Evolutionary conservation across 1,140 invertebrate genomes (phyloP).

Genomic region (Bombus breviceps): DNA sequence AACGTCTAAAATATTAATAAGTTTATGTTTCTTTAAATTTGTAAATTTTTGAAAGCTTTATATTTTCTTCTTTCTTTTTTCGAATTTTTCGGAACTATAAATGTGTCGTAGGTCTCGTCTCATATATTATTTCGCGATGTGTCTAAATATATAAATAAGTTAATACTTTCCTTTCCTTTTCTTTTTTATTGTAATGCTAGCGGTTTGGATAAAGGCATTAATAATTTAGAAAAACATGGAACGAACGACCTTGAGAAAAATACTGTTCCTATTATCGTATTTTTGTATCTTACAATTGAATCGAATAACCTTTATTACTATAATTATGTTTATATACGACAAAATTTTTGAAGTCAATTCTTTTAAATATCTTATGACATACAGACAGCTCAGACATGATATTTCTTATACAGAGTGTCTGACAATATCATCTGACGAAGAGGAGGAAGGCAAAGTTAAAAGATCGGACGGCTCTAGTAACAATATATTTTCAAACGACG

Average conservation of each 20-base stretch:
- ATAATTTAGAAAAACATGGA: background rate
- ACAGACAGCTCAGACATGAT: background rate
- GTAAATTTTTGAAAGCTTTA: background rate
- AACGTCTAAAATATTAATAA: background rate
- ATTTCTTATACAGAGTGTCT: conserved; percentile 74
- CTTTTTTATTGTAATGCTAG: background rate
- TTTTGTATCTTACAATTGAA: background rate
- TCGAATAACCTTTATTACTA: background rate
- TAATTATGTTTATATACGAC: background rate
- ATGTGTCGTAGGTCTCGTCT: background rate
- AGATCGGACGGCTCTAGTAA: conserved; percentile 44
- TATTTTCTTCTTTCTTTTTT: background rate
- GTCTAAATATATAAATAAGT: background rate
- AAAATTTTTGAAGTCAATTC: background rate
- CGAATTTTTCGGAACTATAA: background rate
- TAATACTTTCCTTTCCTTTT: background rate
- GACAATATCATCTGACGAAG: conserved; percentile 81
- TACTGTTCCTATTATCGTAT: background rate
- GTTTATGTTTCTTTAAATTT: background rate
- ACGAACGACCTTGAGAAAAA: background rate
- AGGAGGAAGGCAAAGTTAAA: conserved; percentile 71
- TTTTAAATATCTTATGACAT: background rate
- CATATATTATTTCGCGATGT: background rate
- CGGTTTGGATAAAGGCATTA: background rate
- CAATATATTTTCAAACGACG: conserved; percentile 35